Evolutionary conservation across 2,797 vertebrate species (phyloP).

Genomic region (Poecile montanus): DNA sequence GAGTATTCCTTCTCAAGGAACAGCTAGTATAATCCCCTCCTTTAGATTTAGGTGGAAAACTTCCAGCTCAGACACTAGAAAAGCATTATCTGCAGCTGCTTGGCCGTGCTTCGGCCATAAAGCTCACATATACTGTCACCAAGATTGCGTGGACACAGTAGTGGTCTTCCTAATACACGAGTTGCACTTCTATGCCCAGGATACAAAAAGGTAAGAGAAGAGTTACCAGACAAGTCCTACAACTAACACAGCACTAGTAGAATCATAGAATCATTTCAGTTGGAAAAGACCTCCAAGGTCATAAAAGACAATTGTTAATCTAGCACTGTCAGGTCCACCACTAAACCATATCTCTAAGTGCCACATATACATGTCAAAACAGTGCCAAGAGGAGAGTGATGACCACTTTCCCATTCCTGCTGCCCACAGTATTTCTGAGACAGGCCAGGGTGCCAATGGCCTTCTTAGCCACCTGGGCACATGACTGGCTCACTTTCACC

Average conservation of each 20-base stretch:
- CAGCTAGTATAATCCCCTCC: not conserved
- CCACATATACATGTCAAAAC: not conserved
- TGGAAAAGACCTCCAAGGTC: not conserved
- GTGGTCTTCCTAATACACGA: not conserved
- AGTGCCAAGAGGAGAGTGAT: not conserved
- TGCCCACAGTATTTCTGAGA: not conserved
- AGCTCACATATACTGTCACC: not conserved
- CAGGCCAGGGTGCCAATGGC: not conserved
- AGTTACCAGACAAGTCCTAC: not conserved
- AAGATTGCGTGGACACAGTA: not conserved
- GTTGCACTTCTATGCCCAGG: fast-evolving
- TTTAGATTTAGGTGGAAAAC: not conserved
- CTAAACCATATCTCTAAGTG: not conserved
- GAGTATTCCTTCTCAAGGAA: not conserved
- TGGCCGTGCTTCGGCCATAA: not conserved
- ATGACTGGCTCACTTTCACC: not conserved
- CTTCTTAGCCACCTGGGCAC: not conserved
- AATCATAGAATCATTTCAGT: not conserved
- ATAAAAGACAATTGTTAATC: not conserved
- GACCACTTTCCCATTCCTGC: not conserved
- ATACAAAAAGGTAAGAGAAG: not conserved
- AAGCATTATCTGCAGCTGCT: not conserved
- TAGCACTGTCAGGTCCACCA: not conserved
- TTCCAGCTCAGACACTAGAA: not conserved
- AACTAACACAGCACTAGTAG: not conserved